These are phyloP conservation scores for Oligia latruncula DNA, from an alignment of 2,888 invertebrate species.

Conservation along the genomic window DNA sequence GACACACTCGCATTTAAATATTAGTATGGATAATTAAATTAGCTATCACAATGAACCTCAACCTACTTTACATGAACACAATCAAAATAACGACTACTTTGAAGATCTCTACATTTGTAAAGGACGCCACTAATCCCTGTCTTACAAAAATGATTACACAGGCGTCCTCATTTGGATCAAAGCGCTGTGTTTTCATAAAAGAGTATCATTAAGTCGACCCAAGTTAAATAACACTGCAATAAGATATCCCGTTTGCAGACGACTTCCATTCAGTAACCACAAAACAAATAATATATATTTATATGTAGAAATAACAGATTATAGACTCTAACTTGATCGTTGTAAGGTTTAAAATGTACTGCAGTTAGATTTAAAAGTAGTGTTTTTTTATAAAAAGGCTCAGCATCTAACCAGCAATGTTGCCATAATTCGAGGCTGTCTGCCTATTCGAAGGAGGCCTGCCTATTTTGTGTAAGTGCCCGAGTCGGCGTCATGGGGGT, in stretches of 20 bases:
- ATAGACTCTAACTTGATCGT: background rate
- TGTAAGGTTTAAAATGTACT: slow-evolving; percentile 35
- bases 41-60: no score
- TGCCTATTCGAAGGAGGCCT: slow-evolving; percentile 45
- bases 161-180: slow-evolving; percentile 45
- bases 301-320: background rate
- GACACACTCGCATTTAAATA: no score
- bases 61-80: background rate
- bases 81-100: background rate
- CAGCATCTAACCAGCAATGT: slow-evolving; percentile 32
- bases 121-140: slow-evolving; percentile 1
- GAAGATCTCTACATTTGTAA: slow-evolving; percentile 15
- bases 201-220: slow-evolving; percentile 60
- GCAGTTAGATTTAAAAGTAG: slow-evolving; percentile 12
- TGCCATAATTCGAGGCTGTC: slow-evolving; percentile 56
- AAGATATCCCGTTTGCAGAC: slow-evolving; percentile 50
- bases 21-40: background rate
- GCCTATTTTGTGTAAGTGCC: slow-evolving; percentile 57
- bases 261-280: slow-evolving; percentile 56
- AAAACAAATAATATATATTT: slow-evolving; percentile 48
- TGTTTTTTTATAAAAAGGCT: slow-evolving; percentile 44
- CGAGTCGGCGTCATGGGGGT: slow-evolving; percentile 30
- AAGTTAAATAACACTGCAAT: slow-evolving; percentile 60
- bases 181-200: slow-evolving; percentile 56
- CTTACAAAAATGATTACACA: slow-evolving; percentile 48